Base-by-base conservation (phyloP, 2,888 invertebrate genomes). In the Meteorus cinctellus region DNA sequence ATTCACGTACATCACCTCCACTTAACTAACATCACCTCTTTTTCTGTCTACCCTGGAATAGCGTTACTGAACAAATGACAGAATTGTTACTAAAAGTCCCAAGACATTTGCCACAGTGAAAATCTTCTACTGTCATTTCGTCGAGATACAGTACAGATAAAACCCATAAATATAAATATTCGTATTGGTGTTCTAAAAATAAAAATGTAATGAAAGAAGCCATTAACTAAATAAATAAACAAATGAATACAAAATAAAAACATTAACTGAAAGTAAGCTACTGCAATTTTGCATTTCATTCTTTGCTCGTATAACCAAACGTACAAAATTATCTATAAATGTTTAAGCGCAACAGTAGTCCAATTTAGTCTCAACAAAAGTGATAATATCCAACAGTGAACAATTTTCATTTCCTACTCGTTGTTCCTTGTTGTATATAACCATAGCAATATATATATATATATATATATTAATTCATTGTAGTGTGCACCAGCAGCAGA, bases 101-200 rank as follows among this genome's bases (percentile, higher is more conserved):
- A 34, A 72, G 51, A 66, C 41, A 77, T 74, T 79, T 79, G 76
- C 75, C 77, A 76, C 77, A 78, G 75, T 73, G 67, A 70, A 69
- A 63, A 29, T 8, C 29, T 77, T 76, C 74, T 73, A 73, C 73
- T 74, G 76, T 75, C 77, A 77, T 79, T 5, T 48, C 77, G 77
- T 79, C 24, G 1, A 24, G 24, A 24, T 1, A 24, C 24, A 0
- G 1, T 24, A 24, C 24, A 24, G 24, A 24, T 24, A 24, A 24
- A 1, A 24, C 24, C 1, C 24, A 24, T 24, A 24, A 24, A 24
- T 24, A 24, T 24, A 0, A 24, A 24, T 24, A 24, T 24, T 24
- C 24, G 24, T 24, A 24, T 24, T 24, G 2, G 34, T 8, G 34
- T 34, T 34, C 5, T 34, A 8, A 34, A 0, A 34, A 8, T 0